phyloP scores from a whole-genome alignment of 2,888 invertebrate species.

The Synanthedon andrenaeformis region DNA sequence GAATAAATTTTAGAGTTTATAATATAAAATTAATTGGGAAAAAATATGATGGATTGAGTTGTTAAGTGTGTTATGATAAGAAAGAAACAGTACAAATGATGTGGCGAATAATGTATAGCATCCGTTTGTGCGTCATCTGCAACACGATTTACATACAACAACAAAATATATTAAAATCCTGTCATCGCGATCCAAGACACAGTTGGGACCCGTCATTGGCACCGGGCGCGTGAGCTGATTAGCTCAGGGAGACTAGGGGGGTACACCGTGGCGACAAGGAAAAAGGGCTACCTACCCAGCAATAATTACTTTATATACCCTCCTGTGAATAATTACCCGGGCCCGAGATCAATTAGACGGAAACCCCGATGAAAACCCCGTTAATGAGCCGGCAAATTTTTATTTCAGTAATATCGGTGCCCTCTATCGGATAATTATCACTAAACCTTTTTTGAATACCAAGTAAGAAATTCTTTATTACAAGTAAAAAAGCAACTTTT shows the following conservation, averaged over 20 bases:
- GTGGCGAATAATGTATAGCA: background rate
- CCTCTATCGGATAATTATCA: background rate
- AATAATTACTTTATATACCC: constrained; percentile 67
- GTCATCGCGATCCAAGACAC: constrained; percentile 59
- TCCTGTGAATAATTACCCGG: constrained; percentile 65
- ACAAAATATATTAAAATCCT: constrained; percentile 67
- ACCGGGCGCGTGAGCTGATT: constrained; percentile 61
- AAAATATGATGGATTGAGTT: no score
- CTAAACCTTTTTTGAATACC: background rate
- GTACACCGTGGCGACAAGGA: constrained; percentile 46
- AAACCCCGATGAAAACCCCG: constrained; percentile 51
- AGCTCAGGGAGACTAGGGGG: constrained; percentile 28
- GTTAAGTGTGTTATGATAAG: background rate
- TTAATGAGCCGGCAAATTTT: constrained; percentile 60
- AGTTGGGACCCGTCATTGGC: constrained; percentile 61
- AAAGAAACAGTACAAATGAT: background rate
- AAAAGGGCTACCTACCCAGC: constrained; percentile 63
- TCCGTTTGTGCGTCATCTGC: constrained; percentile 36
- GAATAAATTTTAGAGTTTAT: no score
- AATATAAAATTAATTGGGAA: no score
- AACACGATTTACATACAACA: constrained; percentile 59
- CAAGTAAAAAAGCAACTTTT: no score
- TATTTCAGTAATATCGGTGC: constrained; percentile 20
- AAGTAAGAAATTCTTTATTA: no score
- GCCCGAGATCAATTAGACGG: constrained; percentile 61